Conservation (phyloP, 2,113 vertebrate genomes). For the Prinia subflava region DNA sequence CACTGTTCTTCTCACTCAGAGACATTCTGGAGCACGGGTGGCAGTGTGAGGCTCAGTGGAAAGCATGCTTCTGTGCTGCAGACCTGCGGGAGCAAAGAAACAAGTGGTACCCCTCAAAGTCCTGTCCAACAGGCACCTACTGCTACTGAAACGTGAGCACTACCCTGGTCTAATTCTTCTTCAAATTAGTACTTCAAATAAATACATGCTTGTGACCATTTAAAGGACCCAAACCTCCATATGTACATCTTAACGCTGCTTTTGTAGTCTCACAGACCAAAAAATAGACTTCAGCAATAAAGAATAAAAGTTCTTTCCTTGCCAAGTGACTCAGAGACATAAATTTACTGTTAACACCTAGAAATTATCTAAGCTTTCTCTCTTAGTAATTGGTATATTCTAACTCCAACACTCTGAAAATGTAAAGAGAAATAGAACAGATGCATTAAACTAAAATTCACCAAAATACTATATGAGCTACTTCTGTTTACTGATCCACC, state of each 20-base stretch:
- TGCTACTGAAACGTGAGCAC: neutral
- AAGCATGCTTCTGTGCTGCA: conserved; percentile 74
- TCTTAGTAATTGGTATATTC: neutral
- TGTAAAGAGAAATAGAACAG: neutral
- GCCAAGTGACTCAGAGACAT: neutral
- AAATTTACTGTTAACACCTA: neutral
- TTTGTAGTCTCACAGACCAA: neutral
- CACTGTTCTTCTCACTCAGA: conserved; percentile 70
- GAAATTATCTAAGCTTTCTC: neutral
- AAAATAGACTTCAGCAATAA: neutral
- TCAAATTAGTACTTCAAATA: neutral
- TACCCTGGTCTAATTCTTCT: neutral
- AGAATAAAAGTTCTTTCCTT: neutral
- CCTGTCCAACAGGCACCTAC: neutral
- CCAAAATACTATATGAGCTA: neutral
- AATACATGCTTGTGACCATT: neutral
- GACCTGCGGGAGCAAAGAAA: conserved; percentile 38
- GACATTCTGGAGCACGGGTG: conserved; percentile 73
- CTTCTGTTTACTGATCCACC: neutral
- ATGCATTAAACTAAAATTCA: neutral
- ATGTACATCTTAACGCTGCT: neutral
- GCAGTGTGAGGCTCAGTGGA: conserved; percentile 35
- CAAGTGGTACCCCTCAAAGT: neutral
- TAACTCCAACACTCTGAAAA: neutral
- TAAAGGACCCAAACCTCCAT: neutral